phyloP scores from a whole-genome alignment of 2,797 vertebrate species.

The Gephyroberyx darwinii region DNA sequence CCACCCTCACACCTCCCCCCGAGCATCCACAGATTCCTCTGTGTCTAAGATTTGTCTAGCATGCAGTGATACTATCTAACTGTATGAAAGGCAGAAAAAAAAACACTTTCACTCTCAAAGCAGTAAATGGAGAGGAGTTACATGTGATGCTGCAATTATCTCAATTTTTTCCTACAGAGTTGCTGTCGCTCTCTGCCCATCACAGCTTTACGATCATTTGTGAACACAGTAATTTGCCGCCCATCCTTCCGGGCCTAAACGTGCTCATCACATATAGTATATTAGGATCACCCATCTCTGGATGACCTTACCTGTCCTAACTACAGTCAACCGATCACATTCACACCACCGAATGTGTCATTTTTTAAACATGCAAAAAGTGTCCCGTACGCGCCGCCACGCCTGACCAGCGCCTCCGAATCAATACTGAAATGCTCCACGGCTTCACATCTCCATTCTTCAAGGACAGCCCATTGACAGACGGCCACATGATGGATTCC shows the following conservation, averaged over 20 bases:
- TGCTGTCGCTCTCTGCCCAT: no score
- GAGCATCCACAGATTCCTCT: conserved; percentile 36
- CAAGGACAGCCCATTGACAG: conserved; percentile 64
- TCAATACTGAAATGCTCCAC: conserved; percentile 62
- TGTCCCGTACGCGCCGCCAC: conserved; percentile 1
- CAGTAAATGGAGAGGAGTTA: conserved; percentile 8
- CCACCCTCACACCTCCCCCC: conserved; percentile 20
- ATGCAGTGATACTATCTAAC: conserved; percentile 16
- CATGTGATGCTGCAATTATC: conserved; percentile 5
- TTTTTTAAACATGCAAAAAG: background rate
- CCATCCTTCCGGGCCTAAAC: background rate
- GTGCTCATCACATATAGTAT: conserved; percentile 24
- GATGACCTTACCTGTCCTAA: background rate
- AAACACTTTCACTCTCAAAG: background rate
- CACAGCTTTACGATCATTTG: no score
- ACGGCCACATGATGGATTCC: conserved; percentile 67
- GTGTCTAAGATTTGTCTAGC: conserved; percentile 18
- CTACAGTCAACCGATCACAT: background rate
- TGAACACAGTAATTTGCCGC: no score
- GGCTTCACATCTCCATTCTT: conserved; percentile 47
- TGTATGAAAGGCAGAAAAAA: background rate
- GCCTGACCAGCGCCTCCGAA: conserved; percentile 8
- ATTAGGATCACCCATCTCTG: background rate
- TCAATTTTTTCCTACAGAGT: no score
- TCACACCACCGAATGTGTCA: background rate